Conservation (phyloP, 2,888 invertebrate genomes). For the Taenaris catops region DNA sequence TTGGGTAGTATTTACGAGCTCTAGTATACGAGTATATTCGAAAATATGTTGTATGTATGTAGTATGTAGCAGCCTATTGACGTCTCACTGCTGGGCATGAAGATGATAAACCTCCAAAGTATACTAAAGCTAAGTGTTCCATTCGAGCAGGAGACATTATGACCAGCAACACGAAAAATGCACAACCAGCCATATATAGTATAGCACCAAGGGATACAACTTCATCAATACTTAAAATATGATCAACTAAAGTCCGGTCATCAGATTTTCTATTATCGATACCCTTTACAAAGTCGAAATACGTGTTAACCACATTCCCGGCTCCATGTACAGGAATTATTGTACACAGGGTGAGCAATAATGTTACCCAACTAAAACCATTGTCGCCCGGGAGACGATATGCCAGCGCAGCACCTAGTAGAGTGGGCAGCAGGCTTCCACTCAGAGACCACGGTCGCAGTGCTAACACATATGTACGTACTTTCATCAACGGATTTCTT, state of each 20-base stretch:
- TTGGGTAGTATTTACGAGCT: too few relatives aligned
- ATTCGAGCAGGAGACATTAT: slow-evolving; percentile 93
- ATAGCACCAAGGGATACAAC: slow-evolving; percentile 94
- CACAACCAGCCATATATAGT: slow-evolving; percentile 92
- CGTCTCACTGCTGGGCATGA: too few relatives aligned
- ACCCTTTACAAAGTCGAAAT: slow-evolving; percentile 96
- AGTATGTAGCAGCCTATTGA: too few relatives aligned
- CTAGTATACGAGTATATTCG: too few relatives aligned
- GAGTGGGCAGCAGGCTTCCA: slow-evolving; percentile 93
- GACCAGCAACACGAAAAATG: slow-evolving; percentile 88
- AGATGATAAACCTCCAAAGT: slow-evolving; percentile 96
- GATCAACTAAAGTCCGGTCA: slow-evolving; percentile 96
- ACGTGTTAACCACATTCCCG: slow-evolving; percentile 97
- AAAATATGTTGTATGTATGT: too few relatives aligned
- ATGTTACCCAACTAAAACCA: slow-evolving; percentile 88
- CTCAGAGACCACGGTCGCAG: slow-evolving; percentile 96
- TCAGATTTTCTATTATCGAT: slow-evolving; percentile 96
- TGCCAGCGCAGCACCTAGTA: slow-evolving; percentile 93
- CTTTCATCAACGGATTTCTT: slow-evolving; percentile 87
- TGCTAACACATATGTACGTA: slow-evolving; percentile 93
- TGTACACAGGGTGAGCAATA: slow-evolving; percentile 91
- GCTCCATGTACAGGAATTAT: slow-evolving; percentile 96
- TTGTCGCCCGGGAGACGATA: slow-evolving; percentile 88
- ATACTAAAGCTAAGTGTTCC: slow-evolving; percentile 96
- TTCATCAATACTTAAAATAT: slow-evolving; percentile 85